Base-by-base conservation (phyloP, 2,113 vertebrate genomes). In the Numida meleagris region DNA sequence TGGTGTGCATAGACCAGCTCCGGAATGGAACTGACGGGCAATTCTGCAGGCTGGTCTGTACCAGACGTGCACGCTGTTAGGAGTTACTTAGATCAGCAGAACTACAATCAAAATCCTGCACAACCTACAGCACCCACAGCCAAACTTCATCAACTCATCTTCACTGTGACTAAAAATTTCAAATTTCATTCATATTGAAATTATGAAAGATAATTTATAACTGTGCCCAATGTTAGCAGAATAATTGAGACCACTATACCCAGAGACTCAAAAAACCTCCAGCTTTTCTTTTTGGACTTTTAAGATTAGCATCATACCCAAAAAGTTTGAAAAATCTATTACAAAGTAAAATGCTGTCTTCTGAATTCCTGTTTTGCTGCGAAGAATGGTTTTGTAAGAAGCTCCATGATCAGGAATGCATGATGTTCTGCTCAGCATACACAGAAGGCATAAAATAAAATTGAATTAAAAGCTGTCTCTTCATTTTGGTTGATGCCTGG, bases 61-160 rank as follows among this genome's bases (percentile, higher is more conserved):
- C 19, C 25, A 74, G 6, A 15, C 0, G 0, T 9, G 33, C 8
- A 14, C 7, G 9, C 31, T 78, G 19, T 25, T 25, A 51, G 19
- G 20, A 78, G 4, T 33, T 34, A 29, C 9, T 40, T 66, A 21
- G 34, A 45, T 67, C 57, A 76, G 66, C 25, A 4, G n/a, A 71
- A 27, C 21, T 74, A 16, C 40, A 8, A 33, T 33, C 33, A 85
- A 43, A 84, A 36, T 7, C 14, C 17, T 24, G 36, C 36, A 71
- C 12, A 31, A 33, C 15, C 31, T 34, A 58, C 19, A 74, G 50
- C 55, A 81, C 3, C 6, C 40, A 33, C 33, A 63, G 5, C 21
- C 66, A 86, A 85, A 88, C 8, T 63, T 51, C 48, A 9, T 12
- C 12, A 58, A 0, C 36, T 36, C 55, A 21, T 53, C 36, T n/a